These are phyloP conservation scores for Melanargia galathea DNA, from an alignment of 2,888 invertebrate genomes.

Conservation along the genomic window DNA sequence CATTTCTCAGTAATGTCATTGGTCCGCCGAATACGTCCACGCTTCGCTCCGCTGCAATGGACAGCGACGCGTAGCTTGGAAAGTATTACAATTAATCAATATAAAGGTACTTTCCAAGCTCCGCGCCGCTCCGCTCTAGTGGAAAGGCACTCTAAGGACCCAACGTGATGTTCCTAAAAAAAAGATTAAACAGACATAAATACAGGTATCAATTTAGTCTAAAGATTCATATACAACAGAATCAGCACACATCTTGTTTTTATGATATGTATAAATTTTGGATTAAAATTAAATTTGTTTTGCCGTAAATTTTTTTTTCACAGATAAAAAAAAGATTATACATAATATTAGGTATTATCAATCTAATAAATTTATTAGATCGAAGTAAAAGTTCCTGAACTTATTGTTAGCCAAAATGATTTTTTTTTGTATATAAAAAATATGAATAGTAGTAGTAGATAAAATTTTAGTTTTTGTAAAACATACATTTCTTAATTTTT, in stretches of 20 bases:
- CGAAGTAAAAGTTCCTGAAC: background rate
- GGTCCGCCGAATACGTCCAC: too few relatives aligned
- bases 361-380: too few relatives aligned
- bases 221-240: background rate
- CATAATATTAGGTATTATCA: background rate
- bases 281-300: background rate
- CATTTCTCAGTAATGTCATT: too few relatives aligned
- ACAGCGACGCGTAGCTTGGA: too few relatives aligned
- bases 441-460: background rate
- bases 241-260: background rate
- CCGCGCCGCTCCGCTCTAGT: too few relatives aligned
- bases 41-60: too few relatives aligned
- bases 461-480: conserved; percentile 12
- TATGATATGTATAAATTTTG: conserved; percentile 13
- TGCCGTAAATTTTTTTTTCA: background rate
- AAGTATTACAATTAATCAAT: too few relatives aligned
- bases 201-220: too few relatives aligned
- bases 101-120: too few relatives aligned
- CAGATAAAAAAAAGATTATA: background rate
- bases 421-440: conserved; percentile 10
- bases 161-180: too few relatives aligned
- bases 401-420: background rate
- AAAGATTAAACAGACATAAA: too few relatives aligned
- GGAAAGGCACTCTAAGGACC: too few relatives aligned
- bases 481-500: background rate